A percentile compares a stretch with the other conserved stretches of the same genome.
These are phyloP conservation scores for Pagrus major DNA, from an alignment of 2,113 vertebrate species.

Conservation along the genomic window DNA sequence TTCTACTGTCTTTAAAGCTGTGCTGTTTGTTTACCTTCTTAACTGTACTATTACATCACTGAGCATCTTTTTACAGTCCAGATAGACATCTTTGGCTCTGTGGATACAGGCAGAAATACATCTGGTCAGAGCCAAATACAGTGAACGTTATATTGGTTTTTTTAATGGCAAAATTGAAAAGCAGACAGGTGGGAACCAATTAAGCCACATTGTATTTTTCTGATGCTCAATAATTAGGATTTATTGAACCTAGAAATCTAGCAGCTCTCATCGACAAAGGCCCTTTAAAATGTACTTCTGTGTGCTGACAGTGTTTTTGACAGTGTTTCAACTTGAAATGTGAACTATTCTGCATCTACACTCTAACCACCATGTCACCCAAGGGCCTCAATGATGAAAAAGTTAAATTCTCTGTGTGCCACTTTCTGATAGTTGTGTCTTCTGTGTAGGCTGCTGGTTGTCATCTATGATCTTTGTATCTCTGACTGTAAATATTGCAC, in stretches of 20 bases:
- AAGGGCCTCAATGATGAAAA: too few species aligned
- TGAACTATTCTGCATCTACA: too few species aligned
- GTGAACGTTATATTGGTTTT: background rate
- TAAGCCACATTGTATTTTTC: background rate
- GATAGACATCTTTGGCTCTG: conserved; percentile 52
- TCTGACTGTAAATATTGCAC: too few species aligned
- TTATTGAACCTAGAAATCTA: background rate
- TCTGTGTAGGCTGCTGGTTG: too few species aligned
- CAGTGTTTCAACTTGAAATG: too few species aligned
- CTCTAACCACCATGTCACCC: too few species aligned
- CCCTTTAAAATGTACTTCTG: background rate
- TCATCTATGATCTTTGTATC: too few species aligned
- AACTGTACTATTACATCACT: conserved; percentile 69
- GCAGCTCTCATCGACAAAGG: background rate
- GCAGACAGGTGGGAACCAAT: background rate
- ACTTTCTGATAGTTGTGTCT: too few species aligned
- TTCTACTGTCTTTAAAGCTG: conserved; percentile 23
- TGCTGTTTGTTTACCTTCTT: conserved; percentile 53
- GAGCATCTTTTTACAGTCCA: conserved; percentile 68
- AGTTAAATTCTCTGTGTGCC: too few species aligned
- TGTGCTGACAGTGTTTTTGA: background rate
- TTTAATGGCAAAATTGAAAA: background rate
- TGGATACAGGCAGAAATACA: conserved; percentile 62
- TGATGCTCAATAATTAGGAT: background rate
- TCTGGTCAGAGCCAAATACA: conserved; percentile 49